These are phyloP conservation scores for Sitta europaea DNA, from an alignment of 2,113 vertebrate genomes.

Conservation along the genomic window DNA sequence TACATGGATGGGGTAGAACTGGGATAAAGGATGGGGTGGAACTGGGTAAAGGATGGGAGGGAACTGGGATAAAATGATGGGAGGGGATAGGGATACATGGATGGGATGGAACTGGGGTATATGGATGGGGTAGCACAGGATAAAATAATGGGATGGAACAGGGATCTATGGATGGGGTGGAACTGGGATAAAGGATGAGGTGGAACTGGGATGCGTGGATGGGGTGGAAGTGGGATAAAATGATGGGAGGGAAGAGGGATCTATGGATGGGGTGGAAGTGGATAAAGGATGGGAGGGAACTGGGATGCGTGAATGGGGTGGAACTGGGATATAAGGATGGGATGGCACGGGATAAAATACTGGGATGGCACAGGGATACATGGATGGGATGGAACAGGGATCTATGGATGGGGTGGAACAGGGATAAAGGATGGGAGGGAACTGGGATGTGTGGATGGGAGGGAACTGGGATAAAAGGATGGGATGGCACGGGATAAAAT, in stretches of 20 bases:
- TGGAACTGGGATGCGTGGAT: rapidly evolving
- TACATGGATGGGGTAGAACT: background rate
- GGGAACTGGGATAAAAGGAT: background rate
- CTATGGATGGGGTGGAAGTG: too few relatives aligned
- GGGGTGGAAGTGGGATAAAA: background rate
- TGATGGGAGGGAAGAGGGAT: rapidly evolving
- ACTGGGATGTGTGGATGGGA: rapidly evolving
- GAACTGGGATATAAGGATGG: background rate
- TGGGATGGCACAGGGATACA: rapidly evolving
- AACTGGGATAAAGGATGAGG: rapidly evolving
- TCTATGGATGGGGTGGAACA: rapidly evolving
- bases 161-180: rapidly evolving
- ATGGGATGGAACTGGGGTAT: background rate
- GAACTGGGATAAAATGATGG: rapidly evolving
- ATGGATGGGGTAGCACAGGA: rapidly evolving
- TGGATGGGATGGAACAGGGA: rapidly evolving
- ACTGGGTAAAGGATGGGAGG: background rate
- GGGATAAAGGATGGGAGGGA: rapidly evolving
- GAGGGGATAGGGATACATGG: rapidly evolving
- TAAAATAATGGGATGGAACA: rapidly evolving
- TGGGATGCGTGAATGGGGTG: rapidly evolving
- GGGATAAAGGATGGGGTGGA: rapidly evolving
- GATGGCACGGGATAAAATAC: background rate
- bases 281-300: background rate
- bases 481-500: background rate